Percentiles rank a stretch among this genome's conserved stretches.
Conservation (phyloP, 1,140 invertebrate genomes). For the Nomia melanderi region DNA sequence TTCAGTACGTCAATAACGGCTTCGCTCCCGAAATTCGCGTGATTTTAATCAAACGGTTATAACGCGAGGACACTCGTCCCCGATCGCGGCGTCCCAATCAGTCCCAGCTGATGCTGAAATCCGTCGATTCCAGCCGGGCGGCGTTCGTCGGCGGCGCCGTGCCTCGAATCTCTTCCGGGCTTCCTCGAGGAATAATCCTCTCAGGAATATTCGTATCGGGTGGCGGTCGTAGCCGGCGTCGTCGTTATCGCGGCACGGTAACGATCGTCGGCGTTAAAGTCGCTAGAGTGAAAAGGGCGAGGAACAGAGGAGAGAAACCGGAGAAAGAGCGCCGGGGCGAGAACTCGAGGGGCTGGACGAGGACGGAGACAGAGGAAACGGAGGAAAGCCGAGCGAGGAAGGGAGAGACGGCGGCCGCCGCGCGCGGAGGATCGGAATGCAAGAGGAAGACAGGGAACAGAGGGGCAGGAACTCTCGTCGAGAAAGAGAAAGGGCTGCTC, state of each 20-base stretch:
- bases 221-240: slow-evolving; percentile 56
- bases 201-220: slow-evolving; percentile 59
- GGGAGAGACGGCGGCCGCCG: not conserved
- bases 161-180: slow-evolving; percentile 39
- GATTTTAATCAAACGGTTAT: too few relatives aligned
- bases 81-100: not conserved
- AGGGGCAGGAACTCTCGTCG: slow-evolving; percentile 1
- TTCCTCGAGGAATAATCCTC: slow-evolving; percentile 57
- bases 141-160: not conserved
- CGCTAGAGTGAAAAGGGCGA: slow-evolving; percentile 35
- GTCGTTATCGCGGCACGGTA: slow-evolving; percentile 62
- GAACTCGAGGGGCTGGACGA: slow-evolving; percentile 19
- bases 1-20: too few relatives aligned
- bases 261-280: slow-evolving; percentile 66
- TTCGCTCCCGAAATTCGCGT: too few relatives aligned
- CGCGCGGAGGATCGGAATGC: too few relatives aligned
- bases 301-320: not conserved
- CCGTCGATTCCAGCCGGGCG: not conserved
- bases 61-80: too few relatives aligned
- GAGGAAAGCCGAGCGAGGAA: not conserved
- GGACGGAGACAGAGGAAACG: slow-evolving; percentile 32
- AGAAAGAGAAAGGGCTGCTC: slow-evolving; percentile 19
- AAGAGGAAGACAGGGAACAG: slow-evolving; percentile 9
- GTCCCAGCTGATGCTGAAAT: not conserved
- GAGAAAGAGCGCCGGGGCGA: slow-evolving; percentile 20